Percentiles rank a stretch among this genome's conserved stretches.
Evolutionary conservation across 1,140 invertebrate genomes (phyloP).

Genomic region (Drosophila nasuta): DNA sequence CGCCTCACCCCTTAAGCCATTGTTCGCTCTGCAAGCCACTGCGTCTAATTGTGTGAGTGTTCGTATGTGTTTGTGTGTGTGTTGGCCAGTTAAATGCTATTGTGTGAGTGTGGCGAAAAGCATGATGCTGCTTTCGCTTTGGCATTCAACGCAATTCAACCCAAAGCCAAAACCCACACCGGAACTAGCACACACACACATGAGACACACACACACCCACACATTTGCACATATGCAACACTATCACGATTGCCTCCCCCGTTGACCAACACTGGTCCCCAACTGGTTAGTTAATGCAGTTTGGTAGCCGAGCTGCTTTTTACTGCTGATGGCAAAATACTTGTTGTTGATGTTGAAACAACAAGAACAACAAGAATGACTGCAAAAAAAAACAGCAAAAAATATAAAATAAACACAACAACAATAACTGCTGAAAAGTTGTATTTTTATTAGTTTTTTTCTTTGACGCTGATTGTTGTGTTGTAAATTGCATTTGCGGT

Average conservation of each 20-base stretch:
- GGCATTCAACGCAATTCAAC: slow-evolving; percentile 14
- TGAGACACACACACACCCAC: neutral
- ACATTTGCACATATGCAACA: neutral
- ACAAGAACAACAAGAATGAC: slow-evolving; percentile 11
- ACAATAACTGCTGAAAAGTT: slow-evolving; percentile 27
- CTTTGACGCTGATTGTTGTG: slow-evolving; percentile 57
- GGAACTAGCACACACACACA: slow-evolving; percentile 8
- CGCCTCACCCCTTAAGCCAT: slow-evolving; percentile 9
- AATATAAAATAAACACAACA: slow-evolving; percentile 6
- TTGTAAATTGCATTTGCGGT: slow-evolving; percentile 79
- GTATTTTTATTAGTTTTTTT: slow-evolving; percentile 71
- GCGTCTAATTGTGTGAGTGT: slow-evolving; percentile 38
- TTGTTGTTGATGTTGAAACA: slow-evolving; percentile 40
- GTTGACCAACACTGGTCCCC: slow-evolving; percentile 13
- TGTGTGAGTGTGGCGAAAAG: slow-evolving; percentile 26
- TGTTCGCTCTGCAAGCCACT: slow-evolving; percentile 26
- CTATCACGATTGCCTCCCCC: neutral
- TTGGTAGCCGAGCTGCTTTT: slow-evolving; percentile 36
- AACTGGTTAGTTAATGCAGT: slow-evolving; percentile 66
- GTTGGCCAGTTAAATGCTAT: slow-evolving; percentile 21
- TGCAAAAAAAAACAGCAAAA: neutral
- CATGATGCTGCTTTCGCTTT: slow-evolving; percentile 29
- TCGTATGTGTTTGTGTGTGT: slow-evolving; percentile 2
- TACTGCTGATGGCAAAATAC: slow-evolving; percentile 47
- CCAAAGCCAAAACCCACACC: slow-evolving; percentile 14